phyloP scores from a whole-genome alignment of 2,888 invertebrate genomes.

The Eupithecia subumbrata region DNA sequence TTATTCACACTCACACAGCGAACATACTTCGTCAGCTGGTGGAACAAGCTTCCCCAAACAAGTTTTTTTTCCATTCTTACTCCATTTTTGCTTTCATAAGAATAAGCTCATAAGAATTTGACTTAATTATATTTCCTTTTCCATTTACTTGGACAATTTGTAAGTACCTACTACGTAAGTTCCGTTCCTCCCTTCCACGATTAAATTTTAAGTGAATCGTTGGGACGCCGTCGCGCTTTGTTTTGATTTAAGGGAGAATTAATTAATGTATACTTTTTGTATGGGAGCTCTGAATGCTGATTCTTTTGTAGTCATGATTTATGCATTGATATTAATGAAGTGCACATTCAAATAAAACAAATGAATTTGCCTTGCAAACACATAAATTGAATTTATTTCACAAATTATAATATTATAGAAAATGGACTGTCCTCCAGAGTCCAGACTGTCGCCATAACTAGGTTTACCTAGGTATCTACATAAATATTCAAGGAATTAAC shows the following conservation, averaged over 20 bases:
- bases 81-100: background rate
- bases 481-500: background rate
- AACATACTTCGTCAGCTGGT: background rate
- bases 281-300: constrained; percentile 42
- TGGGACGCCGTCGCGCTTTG: constrained; percentile 63
- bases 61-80: background rate
- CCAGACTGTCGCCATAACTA: background rate
- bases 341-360: background rate
- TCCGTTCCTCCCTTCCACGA: constrained; percentile 64
- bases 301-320: constrained; percentile 1
- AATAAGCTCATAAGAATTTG: background rate
- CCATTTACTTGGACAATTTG: constrained; percentile 54
- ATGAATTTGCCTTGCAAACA: background rate
- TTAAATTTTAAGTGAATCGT: constrained; percentile 73
- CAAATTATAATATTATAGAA: background rate
- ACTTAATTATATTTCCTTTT: constrained; percentile 10
- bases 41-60: background rate
- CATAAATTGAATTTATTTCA: background rate
- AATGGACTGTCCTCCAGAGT: background rate
- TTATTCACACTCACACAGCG: background rate
- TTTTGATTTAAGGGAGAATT: constrained; percentile 76
- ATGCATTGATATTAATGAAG: background rate
- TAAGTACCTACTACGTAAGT: constrained; percentile 37
- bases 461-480: background rate
- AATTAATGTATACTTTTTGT: constrained; percentile 68